Evolutionary conservation across 2,797 vertebrate genomes (phyloP).

Genomic region (Prionace glauca): DNA sequence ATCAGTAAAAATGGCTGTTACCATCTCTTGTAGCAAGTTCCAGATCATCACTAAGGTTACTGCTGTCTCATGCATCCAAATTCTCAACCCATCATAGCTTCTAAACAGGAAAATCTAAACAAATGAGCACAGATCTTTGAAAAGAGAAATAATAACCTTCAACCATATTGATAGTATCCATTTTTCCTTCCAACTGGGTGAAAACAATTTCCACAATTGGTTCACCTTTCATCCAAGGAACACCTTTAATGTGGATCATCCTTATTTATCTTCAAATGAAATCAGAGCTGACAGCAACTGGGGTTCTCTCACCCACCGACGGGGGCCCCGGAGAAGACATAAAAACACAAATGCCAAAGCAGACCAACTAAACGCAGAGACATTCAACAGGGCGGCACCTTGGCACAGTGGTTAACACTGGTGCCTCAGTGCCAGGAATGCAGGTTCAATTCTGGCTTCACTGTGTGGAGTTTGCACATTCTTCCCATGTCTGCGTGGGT

Average conservation of each 20-base stretch:
- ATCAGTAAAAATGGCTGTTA: neutral
- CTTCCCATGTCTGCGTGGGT: no score
- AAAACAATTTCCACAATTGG: neutral
- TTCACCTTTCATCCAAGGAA: neutral
- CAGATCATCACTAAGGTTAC: neutral
- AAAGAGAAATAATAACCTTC: neutral
- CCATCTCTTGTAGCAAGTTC: neutral
- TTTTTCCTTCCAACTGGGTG: neutral
- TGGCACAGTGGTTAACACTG: no score
- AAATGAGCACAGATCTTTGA: neutral
- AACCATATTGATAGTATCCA: neutral
- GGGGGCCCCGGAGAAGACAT: no score
- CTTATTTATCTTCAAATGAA: neutral
- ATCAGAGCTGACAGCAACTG: neutral
- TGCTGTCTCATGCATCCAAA: neutral
- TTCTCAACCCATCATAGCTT: neutral
- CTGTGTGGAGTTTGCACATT: no score
- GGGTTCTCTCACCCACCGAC: neutral
- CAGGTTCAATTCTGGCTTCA: no score
- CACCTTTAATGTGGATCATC: neutral
- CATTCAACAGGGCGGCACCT: neutral
- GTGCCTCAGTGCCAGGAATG: no score
- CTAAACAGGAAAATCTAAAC: neutral
- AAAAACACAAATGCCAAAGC: neutral
- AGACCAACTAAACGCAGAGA: neutral